Evolutionary conservation across 2,797 vertebrate genomes (phyloP).

Genomic region (Busarellus nigricollis): DNA sequence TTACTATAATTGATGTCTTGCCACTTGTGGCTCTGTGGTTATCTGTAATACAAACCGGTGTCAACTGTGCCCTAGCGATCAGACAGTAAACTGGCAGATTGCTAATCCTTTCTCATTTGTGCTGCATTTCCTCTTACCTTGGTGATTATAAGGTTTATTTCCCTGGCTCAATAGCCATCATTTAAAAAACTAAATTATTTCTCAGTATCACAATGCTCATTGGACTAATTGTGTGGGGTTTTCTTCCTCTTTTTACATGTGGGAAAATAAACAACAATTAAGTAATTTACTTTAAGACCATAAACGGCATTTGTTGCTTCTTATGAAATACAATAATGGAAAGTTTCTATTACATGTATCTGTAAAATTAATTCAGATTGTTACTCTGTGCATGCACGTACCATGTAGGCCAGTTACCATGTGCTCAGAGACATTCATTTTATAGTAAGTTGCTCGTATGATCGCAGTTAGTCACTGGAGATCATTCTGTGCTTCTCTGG

Average conservation of each 20-base stretch:
- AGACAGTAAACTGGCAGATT: not conserved
- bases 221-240: not conserved
- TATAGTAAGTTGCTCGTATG: not conserved
- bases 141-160: not conserved
- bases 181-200: conserved; percentile 7
- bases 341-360: not conserved
- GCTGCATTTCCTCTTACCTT: not conserved
- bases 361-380: not conserved
- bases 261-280: not conserved
- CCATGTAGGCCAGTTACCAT: not conserved
- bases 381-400: not conserved
- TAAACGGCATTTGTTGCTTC: not conserved
- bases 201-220: not conserved
- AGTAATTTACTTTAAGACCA: not conserved
- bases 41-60: not conserved
- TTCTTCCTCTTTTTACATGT: not conserved
- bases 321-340: not conserved
- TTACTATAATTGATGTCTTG: not conserved
- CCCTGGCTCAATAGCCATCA: not conserved
- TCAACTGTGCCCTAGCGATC: not conserved
- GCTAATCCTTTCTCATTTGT: not conserved
- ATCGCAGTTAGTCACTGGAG: not conserved
- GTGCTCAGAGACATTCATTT: not conserved
- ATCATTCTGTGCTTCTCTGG: not conserved
- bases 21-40: not conserved